Evolutionary conservation across 2,797 vertebrate genomes (phyloP), one percentile per base, ranked within the genome.

Genomic region (Odontamblyopus lacepedii): DNA sequence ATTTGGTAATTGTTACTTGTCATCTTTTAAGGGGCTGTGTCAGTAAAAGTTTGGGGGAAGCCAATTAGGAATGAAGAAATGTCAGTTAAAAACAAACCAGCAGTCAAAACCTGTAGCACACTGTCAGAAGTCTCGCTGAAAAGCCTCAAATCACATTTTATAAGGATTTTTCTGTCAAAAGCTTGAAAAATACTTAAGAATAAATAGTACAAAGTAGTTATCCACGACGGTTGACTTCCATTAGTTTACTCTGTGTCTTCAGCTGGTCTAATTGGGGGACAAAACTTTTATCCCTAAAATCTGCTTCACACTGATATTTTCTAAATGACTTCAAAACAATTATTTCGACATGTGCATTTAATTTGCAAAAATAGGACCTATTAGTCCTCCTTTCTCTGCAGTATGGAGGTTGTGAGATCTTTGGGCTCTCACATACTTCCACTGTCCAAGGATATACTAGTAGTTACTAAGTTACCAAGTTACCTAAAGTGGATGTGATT

Each of bases 21-120:
- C 76, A 79, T 67, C 66, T 79, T 66, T 71, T 60, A 65, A 35
- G 64, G 16, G 19, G 53, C 69, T n/a, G 50, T 16, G n/a, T 51
- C 44, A 51, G 64, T 7, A 13, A 48, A 66, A 66, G 41, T 66
- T 50, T 50, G 44, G 13, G 64, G 16, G 64, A 66, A 66, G 26
- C 64, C 44, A 66, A 66, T 50, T 29, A 66, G 64, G 64, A 66
- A 66, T 30, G 41, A 69, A 69, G 29, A 66, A 27, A 50, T 51
- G 44, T 63, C 62, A 38, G 35, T 41, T n/a, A 26, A 63, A 63
- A 23, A 35, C 62, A 41, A 63, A 41, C 19, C 62, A 63, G 35
- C 62, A 44, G 62, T 63, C 35, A 63, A 41, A 63, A 63, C 62
- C 38, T 63, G 38, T 44, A 44, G n/a, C 62, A 41, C 11, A 63